Conservation (phyloP, 2,113 vertebrate genomes). For the Hippopotamus amphibius region DNA sequence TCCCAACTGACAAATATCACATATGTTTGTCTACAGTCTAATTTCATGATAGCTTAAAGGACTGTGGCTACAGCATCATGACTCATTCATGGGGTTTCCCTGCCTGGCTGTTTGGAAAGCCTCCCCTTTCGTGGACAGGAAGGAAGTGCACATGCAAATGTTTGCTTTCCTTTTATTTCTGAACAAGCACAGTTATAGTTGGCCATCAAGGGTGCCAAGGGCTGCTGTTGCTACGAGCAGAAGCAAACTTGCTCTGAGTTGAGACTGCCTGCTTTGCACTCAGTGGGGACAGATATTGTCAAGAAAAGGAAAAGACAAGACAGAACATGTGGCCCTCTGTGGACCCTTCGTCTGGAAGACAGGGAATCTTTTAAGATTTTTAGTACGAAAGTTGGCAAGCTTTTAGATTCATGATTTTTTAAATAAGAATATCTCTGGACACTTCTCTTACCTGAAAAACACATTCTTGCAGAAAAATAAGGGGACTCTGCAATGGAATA, state of each 20-base stretch:
- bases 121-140: not conserved
- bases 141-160: not conserved
- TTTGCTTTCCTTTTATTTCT: not conserved
- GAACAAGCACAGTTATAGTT: not conserved
- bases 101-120: not conserved
- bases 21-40: not conserved
- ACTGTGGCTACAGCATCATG: not conserved
- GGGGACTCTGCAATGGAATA: not conserved
- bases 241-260: not conserved
- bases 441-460: not conserved
- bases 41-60: not conserved
- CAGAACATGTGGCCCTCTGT: not conserved
- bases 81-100: not conserved
- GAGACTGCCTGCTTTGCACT: not conserved
- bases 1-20: not conserved
- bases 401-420: not conserved
- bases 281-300: not conserved
- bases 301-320: not conserved
- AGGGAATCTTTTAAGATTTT: not conserved
- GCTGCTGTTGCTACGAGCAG: not conserved
- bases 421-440: not conserved
- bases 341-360: not conserved
- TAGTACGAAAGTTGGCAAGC: not conserved
- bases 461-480: not conserved
- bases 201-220: not conserved